A percentile compares a stretch with the other conserved stretches of the same genome.
phyloP scores from a whole-genome alignment of 92 coral and sea anemone genomes.

The Micromussa lordhowensis region DNA sequence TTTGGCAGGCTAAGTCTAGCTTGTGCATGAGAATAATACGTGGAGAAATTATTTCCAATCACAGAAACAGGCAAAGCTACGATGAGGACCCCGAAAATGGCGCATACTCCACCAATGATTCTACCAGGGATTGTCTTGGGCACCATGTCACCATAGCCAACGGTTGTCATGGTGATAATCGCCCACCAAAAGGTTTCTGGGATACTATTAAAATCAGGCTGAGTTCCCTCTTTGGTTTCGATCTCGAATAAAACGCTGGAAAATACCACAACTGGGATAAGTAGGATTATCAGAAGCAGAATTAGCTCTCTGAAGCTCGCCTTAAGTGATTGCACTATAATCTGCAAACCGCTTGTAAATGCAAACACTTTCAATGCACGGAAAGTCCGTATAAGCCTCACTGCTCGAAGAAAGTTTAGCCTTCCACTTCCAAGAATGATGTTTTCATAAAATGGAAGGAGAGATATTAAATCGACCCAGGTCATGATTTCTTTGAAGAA shows the following conservation, averaged over 20 bases:
- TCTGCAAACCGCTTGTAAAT: constrained; percentile 95
- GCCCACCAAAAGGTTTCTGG: constrained; percentile 99
- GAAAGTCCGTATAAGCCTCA: constrained; percentile 88
- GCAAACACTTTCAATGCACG: constrained; percentile 91
- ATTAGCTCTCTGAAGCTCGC: constrained; percentile 92
- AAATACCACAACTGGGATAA: constrained; percentile 90
- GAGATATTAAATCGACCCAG: constrained; percentile 90
- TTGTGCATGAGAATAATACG: constrained; percentile 96
- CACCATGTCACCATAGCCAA: constrained; percentile 94
- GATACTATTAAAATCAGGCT: constrained; percentile 77
- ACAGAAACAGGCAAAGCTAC: constrained; percentile 99
- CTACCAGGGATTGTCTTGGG: constrained; percentile 79
- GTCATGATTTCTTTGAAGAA: constrained; percentile 85
- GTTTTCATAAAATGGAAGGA: constrained; percentile 80
- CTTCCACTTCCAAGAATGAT: constrained; percentile 22
- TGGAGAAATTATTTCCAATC: constrained; percentile 94
- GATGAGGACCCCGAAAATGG: constrained; percentile 94
- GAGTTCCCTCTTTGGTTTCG: constrained; percentile 41
- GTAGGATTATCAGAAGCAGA: constrained; percentile 77
- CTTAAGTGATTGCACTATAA: constrained; percentile 92
- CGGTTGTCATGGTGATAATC: constrained; percentile 97
- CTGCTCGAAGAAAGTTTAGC: constrained; percentile 66
- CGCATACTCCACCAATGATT: constrained; percentile 89
- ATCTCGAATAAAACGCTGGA: constrained; percentile 86
- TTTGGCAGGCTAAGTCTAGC: constrained; percentile 95